These are phyloP conservation scores for Cyanocitta stelleri DNA, from an alignment of 2,113 vertebrate species.

Conservation along the genomic window DNA sequence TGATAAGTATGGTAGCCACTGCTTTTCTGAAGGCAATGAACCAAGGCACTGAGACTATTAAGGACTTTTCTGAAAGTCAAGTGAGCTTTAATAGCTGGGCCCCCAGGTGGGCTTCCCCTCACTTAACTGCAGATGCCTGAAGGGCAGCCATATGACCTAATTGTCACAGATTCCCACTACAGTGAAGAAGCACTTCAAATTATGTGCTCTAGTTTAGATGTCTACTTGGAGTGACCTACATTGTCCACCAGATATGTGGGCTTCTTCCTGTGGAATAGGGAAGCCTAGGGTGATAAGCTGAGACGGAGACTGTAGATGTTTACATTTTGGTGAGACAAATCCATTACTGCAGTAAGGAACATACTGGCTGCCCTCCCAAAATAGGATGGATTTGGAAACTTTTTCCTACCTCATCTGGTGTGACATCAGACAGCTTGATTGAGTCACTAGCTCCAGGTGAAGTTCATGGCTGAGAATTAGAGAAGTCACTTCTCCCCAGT, in stretches of 20 bases:
- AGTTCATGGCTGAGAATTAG: not conserved
- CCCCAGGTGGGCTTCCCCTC: not conserved
- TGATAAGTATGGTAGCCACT: not conserved
- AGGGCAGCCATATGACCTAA: not conserved
- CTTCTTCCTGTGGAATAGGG: not conserved
- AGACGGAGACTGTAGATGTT: not conserved
- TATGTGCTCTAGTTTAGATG: not conserved
- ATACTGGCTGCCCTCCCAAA: not conserved
- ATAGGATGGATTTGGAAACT: not conserved
- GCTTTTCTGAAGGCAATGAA: not conserved
- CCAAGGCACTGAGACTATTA: not conserved
- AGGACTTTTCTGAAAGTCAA: not conserved
- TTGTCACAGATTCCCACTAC: not conserved
- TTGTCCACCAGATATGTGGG: not conserved
- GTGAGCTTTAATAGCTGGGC: not conserved
- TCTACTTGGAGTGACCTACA: not conserved
- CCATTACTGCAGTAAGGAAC: not conserved
- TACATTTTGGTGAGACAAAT: not conserved
- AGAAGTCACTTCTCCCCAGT: not conserved
- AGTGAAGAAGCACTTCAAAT: not conserved
- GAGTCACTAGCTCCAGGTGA: constrained; percentile 8
- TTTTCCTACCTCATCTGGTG: not conserved
- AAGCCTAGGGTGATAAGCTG: not conserved
- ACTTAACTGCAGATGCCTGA: not conserved
- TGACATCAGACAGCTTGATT: not conserved